Conservation (phyloP, 2,113 vertebrate species). For the Megaceryle maxima region DNA sequence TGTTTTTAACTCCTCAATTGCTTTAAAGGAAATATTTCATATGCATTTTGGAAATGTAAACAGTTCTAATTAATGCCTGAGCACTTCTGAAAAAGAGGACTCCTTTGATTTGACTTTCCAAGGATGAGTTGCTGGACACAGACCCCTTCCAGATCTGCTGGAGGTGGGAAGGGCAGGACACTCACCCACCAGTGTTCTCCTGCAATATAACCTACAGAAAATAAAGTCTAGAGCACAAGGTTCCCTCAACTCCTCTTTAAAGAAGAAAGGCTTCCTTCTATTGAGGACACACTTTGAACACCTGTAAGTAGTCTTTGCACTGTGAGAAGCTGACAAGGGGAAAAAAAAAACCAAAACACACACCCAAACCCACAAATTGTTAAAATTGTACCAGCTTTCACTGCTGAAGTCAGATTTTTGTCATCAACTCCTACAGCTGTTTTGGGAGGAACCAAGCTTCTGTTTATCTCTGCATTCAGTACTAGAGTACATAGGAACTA, state of each 20-base stretch:
- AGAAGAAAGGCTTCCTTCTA: not conserved
- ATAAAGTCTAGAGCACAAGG: not conserved
- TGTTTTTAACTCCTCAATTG: not conserved
- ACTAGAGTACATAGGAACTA: not conserved
- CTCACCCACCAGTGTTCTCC: not conserved
- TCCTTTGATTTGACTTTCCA: not conserved
- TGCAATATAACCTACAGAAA: not conserved
- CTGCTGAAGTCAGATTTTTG: not conserved
- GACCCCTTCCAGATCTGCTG: not conserved
- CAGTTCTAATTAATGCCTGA: not conserved
- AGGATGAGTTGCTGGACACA: not conserved
- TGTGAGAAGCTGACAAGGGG: accelerated
- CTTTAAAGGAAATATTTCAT: not conserved
- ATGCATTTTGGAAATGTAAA: not conserved
- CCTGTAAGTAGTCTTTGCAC: not conserved
- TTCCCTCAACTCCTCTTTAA: not conserved
- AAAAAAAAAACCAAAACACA: not conserved
- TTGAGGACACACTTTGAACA: not conserved
- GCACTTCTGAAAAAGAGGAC: not conserved
- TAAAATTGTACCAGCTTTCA: not conserved
- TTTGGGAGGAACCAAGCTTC: not conserved
- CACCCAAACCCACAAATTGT: not conserved
- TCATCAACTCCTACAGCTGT: not conserved
- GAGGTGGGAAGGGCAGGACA: not conserved
- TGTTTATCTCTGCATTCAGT: not conserved